These are phyloP conservation scores for Unio pictorum DNA, from an alignment of 2,888 invertebrate species.

Conservation along the genomic window DNA sequence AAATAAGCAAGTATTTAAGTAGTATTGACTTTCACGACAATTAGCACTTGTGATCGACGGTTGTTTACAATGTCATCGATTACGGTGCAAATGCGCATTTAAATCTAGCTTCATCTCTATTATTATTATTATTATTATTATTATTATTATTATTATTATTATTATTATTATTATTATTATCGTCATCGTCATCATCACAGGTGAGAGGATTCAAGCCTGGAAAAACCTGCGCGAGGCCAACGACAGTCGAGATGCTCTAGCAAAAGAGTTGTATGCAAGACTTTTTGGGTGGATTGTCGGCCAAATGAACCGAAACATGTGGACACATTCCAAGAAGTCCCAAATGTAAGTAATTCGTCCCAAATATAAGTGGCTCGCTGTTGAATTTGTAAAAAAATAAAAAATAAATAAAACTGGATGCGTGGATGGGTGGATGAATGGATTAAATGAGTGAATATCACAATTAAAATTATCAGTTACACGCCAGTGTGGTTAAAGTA, in stretches of 20 bases:
- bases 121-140: not conserved
- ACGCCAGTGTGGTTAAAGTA: too few species aligned
- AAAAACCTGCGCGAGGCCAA: constrained; percentile 52
- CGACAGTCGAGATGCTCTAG: constrained; percentile 52
- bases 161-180: not conserved
- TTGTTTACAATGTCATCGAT: too few species aligned
- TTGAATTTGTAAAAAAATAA: too few species aligned
- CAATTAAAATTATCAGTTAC: too few species aligned
- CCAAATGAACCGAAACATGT: constrained; percentile 53
- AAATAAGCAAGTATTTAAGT: too few species aligned
- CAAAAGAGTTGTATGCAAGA: constrained; percentile 52
- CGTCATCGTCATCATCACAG: constrained; percentile 16
- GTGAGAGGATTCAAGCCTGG: constrained; percentile 53
- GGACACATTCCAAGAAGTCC: constrained; percentile 20
- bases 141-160: not conserved
- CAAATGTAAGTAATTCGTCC: constrained; percentile 11
- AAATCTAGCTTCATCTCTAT: too few species aligned
- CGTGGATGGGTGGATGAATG: too few species aligned
- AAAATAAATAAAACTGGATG: too few species aligned
- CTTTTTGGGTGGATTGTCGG: constrained; percentile 59
- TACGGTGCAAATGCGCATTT: too few species aligned
- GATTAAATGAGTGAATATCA: too few species aligned
- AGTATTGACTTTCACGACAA: too few species aligned
- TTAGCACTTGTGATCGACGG: too few species aligned
- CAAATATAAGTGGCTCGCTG: constrained; percentile 7